These are phyloP conservation scores for Hirtodrosophila duncani DNA, from an alignment of 2,888 invertebrate species.

Conservation along the genomic window DNA sequence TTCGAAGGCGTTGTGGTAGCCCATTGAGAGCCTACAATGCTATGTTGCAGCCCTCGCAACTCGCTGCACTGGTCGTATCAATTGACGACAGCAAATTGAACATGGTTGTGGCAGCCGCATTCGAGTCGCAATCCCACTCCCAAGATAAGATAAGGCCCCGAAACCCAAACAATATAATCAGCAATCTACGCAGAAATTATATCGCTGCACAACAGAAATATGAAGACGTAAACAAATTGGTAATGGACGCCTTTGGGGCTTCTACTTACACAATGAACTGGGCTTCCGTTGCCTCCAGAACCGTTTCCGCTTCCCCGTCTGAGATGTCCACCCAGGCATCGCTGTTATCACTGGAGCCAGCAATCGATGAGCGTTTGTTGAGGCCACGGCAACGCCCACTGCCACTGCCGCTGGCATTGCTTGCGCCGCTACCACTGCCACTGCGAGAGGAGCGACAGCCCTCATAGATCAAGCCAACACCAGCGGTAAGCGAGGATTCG, in stretches of 20 bases:
- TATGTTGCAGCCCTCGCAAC: slow-evolving; percentile 27
- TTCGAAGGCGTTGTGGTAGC: slow-evolving; percentile 5
- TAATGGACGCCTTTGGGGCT: no score
- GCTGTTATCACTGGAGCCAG: slow-evolving; percentile 75
- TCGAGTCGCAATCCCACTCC: slow-evolving; percentile 11
- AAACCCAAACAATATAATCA: slow-evolving; percentile 58
- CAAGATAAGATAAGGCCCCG: slow-evolving; percentile 61
- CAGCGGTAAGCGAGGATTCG: slow-evolving; percentile 72
- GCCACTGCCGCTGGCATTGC: slow-evolving; percentile 17
- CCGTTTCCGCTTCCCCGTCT: slow-evolving; percentile 50
- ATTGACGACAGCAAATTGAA: slow-evolving; percentile 42
- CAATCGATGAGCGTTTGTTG: slow-evolving; percentile 58
- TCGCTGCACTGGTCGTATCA: slow-evolving; percentile 35
- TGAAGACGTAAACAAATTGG: not conserved
- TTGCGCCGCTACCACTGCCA: slow-evolving; percentile 34
- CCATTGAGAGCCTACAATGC: not conserved
- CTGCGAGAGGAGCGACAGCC: no score
- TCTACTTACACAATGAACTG: slow-evolving; percentile 78
- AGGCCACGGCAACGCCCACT: slow-evolving; percentile 31
- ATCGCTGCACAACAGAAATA: not conserved
- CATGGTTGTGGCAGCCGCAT: slow-evolving; percentile 12
- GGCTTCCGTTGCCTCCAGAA: slow-evolving; percentile 48
- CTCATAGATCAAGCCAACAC: slow-evolving; percentile 51
- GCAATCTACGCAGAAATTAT: slow-evolving; percentile 51
- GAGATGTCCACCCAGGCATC: slow-evolving; percentile 78